phyloP scores from a whole-genome alignment of 1,140 invertebrate genomes.

The Trichomalopsis sarcophagae region DNA sequence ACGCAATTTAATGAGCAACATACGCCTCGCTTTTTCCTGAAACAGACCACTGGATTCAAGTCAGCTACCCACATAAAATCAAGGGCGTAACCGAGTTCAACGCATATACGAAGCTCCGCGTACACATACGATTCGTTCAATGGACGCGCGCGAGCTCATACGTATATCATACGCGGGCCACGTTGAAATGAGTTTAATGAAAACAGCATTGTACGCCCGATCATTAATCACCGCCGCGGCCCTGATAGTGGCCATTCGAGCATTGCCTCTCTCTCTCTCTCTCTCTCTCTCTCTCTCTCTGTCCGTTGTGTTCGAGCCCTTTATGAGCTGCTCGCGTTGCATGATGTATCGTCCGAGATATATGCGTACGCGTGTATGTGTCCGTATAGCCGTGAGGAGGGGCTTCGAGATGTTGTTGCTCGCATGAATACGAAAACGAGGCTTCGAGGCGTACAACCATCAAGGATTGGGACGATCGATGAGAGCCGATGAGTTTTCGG shows the following conservation, averaged over 20 bases:
- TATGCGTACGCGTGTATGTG: constrained; percentile 57
- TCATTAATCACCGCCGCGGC: constrained; percentile 72
- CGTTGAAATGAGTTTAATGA: constrained; percentile 75
- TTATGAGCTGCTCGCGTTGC: constrained; percentile 51
- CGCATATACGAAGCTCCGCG: too few species aligned
- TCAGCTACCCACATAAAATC: background rate
- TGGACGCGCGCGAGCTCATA: constrained; percentile 47
- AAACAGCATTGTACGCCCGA: constrained; percentile 72
- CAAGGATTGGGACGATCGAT: background rate
- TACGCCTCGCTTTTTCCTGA: too few species aligned
- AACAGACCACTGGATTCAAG: too few species aligned
- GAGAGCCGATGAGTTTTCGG: background rate
- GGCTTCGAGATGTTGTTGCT: constrained; percentile 33
- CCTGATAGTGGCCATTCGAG: constrained; percentile 71
- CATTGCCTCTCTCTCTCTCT: constrained; percentile 54
- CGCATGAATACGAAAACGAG: constrained; percentile 66
- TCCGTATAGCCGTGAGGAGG: background rate
- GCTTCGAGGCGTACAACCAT: constrained; percentile 49
- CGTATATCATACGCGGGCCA: constrained; percentile 50
- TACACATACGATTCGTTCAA: constrained; percentile 56
- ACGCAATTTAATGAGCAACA: too few species aligned
- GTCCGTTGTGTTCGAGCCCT: constrained; percentile 48
- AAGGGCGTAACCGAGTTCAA: background rate
- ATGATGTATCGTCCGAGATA: constrained; percentile 69
- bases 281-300: constrained; percentile 48